These are phyloP conservation scores for Carettochelys insculpta DNA, from an alignment of 2,113 vertebrate species.

Conservation along the genomic window DNA sequence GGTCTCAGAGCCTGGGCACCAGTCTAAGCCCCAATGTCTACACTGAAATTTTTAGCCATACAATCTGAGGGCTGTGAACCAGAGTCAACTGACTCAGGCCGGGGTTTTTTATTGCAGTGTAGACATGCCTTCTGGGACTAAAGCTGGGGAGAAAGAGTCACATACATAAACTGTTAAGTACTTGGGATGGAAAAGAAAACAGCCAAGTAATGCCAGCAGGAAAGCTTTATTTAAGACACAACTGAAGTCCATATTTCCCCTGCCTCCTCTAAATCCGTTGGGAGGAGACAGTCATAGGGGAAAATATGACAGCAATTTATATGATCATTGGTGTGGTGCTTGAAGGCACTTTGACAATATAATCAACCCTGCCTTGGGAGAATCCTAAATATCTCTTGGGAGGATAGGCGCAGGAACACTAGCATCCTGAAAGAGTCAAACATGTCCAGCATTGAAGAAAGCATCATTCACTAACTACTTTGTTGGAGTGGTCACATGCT, in stretches of 20 bases:
- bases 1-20: not conserved
- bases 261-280: not conserved
- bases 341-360: no score
- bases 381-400: no score
- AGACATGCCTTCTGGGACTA: not conserved
- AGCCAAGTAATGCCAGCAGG: not conserved
- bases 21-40: not conserved
- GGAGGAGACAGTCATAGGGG: not conserved
- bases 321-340: not conserved
- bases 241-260: not conserved
- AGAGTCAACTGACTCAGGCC: not conserved
- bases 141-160: not conserved
- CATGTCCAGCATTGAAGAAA: no score
- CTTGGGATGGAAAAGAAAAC: not conserved
- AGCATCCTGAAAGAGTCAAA: no score
- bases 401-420: no score
- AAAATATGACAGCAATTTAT: not conserved
- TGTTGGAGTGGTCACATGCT: no score
- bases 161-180: fast-evolving
- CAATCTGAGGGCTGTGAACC: not conserved
- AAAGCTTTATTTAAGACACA: not conserved
- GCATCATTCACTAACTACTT: no score
- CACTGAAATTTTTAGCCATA: not conserved
- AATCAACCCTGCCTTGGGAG: no score
- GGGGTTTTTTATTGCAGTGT: not conserved